Percentiles rank a stretch among this genome's conserved stretches.
phyloP scores from a whole-genome alignment of 2,797 vertebrate genomes.

The Florisuga fusca region DNA sequence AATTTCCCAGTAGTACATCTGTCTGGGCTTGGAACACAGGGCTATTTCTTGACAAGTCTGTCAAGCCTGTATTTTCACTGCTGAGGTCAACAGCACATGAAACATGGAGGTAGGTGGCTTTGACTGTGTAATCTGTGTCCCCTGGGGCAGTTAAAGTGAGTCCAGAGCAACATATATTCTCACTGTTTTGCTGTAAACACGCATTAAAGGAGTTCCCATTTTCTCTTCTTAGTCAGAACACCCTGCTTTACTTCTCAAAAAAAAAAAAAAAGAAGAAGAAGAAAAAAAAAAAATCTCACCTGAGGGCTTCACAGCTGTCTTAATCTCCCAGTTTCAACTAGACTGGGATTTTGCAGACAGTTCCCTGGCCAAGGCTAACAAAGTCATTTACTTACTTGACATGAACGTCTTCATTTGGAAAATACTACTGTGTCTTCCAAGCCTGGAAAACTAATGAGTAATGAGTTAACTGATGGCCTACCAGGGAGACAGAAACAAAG shows the following conservation, averaged over 20 bases:
- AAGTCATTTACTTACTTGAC: background rate
- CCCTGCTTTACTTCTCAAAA: background rate
- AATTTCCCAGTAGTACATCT: background rate
- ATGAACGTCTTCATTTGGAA: background rate
- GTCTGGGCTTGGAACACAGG: background rate
- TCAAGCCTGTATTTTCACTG: background rate
- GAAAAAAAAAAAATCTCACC: accelerated
- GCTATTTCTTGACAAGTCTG: background rate
- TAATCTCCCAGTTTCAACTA: background rate
- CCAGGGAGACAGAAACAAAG: background rate
- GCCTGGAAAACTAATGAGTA: background rate
- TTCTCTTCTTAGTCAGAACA: background rate
- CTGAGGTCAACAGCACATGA: background rate
- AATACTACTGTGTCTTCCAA: background rate
- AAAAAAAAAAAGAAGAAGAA: accelerated
- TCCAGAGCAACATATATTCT: background rate
- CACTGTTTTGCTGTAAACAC: background rate
- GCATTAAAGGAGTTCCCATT: background rate
- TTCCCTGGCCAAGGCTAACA: background rate
- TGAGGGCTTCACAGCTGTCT: background rate
- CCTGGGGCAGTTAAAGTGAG: background rate
- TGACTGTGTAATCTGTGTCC: background rate
- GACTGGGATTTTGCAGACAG: background rate
- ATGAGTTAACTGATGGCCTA: too few species aligned
- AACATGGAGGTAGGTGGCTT: background rate